Percentiles rank a stretch among this genome's conserved stretches.
Evolutionary conservation across 23 tunicate genomes (phyloP).

Genomic region (Styela plicata): DNA sequence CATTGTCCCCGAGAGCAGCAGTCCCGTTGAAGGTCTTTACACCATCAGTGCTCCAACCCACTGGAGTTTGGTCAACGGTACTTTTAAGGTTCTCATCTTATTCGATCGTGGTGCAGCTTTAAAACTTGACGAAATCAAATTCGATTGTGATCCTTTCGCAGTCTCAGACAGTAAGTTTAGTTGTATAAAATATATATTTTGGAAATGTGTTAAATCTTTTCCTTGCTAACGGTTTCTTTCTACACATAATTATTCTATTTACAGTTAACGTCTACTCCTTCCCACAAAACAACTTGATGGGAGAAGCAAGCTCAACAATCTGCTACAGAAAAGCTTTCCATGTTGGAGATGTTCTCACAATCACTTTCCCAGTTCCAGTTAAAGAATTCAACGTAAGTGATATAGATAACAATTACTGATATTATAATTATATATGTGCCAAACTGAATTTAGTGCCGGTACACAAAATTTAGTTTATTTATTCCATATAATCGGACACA

Average conservation of each 20-base stretch:
- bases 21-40: background rate
- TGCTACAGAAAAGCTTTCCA: slow-evolving; percentile 33
- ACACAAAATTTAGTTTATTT: no score
- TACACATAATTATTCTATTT: no score
- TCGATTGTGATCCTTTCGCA: slow-evolving; percentile 1
- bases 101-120: slow-evolving; percentile 7
- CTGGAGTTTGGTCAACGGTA: slow-evolving; percentile 3
- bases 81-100: slow-evolving; percentile 1
- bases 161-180: slow-evolving; percentile 10
- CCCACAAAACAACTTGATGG: slow-evolving; percentile 29
- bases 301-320: slow-evolving; percentile 26
- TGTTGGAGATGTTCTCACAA: slow-evolving; percentile 27
- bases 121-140: background rate
- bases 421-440: no score
- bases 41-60: slow-evolving; percentile 10
- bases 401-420: no score
- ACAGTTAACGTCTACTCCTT: slow-evolving; percentile 30
- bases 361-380: slow-evolving; percentile 29
- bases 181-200: no score
- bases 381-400: slow-evolving; percentile 23
- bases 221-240: no score
- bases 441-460: no score
- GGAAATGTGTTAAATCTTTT: no score
- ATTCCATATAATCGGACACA: no score
- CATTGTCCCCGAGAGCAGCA: slow-evolving; percentile 9